Percentiles rank a stretch among this genome's conserved stretches.
These are phyloP conservation scores for Drosophila differens DNA, from an alignment of 2,888 invertebrate species.

Conservation along the genomic window DNA sequence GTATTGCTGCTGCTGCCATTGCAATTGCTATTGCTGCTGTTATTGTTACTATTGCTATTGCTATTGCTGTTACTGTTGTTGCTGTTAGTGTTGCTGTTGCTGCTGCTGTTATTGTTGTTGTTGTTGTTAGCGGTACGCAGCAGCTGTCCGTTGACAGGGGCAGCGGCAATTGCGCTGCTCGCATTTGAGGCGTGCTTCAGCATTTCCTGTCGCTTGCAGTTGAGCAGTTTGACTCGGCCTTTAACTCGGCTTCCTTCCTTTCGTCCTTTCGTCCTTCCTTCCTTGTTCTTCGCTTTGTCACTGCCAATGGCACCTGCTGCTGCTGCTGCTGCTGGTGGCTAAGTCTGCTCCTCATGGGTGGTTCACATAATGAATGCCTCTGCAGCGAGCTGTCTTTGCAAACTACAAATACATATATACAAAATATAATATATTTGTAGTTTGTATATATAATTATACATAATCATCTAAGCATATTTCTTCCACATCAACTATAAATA, in stretches of 20 bases:
- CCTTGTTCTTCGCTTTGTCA: not conserved
- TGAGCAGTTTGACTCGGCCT: not conserved
- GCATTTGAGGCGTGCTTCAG: conserved; percentile 82
- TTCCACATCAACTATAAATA: not conserved
- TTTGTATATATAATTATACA: not conserved
- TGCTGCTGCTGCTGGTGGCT: conserved; percentile 31
- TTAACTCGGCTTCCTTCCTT: conserved; percentile 4
- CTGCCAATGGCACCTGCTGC: conserved; percentile 19
- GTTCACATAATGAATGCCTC: conserved; percentile 52
- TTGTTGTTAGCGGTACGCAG: conserved; percentile 56
- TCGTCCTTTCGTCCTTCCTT: not conserved
- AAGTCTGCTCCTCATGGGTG: conserved; percentile 34
- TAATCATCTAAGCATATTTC: not conserved
- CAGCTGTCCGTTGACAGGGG: conserved; percentile 61
- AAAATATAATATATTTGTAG: not conserved
- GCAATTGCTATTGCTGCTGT: conserved; percentile 29
- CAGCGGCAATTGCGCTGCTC: conserved; percentile 57
- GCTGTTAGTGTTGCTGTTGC: conserved; percentile 5
- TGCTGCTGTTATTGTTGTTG: conserved; percentile 1
- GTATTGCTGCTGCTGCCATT: conserved; percentile 37
- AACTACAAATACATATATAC: conserved; percentile 24
- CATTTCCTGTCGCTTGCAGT: conserved; percentile 66
- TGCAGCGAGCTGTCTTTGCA: conserved; percentile 1
- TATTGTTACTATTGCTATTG: conserved; percentile 16
- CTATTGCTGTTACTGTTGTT: conserved; percentile 9